phyloP scores from a whole-genome alignment of 2,113 vertebrate genomes.

The Micromys minutus region DNA sequence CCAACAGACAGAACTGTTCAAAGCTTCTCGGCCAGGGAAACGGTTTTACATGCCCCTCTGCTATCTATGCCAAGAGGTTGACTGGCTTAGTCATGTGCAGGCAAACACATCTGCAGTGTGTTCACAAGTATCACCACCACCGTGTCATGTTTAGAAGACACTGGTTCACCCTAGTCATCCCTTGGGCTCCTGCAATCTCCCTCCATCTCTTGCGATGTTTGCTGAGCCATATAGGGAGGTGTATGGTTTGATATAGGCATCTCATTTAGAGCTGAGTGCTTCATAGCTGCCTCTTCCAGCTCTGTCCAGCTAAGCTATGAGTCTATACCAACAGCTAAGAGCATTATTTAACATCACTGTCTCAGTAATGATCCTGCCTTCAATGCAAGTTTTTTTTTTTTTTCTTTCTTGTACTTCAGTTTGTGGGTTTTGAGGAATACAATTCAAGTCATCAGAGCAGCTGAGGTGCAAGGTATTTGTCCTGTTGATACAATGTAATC shows the following conservation, averaged over 20 bases:
- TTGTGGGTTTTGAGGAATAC: rapidly evolving
- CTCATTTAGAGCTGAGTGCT: neutral
- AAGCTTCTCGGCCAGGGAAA: too few species aligned
- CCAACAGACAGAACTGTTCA: neutral
- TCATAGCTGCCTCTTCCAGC: neutral
- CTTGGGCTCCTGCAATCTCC: neutral
- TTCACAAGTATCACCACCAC: neutral
- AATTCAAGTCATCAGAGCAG: rapidly evolving
- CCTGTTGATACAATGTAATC: neutral
- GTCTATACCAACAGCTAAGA: neutral
- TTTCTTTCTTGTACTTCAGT: rapidly evolving
- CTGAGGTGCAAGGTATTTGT: rapidly evolving
- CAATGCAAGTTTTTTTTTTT: too few species aligned
- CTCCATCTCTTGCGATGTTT: neutral
- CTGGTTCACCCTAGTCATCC: neutral
- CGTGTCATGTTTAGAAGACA: neutral
- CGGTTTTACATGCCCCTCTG: too few species aligned
- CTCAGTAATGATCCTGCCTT: neutral
- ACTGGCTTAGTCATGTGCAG: neutral
- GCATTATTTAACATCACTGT: neutral
- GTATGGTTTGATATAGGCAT: too few species aligned
- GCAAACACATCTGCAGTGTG: neutral
- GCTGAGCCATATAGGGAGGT: neutral
- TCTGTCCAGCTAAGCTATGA: neutral
- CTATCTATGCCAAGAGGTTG: too few species aligned